phyloP scores from a whole-genome alignment of 2,888 invertebrate genomes.

The Steinernema carpocapsae region DNA sequence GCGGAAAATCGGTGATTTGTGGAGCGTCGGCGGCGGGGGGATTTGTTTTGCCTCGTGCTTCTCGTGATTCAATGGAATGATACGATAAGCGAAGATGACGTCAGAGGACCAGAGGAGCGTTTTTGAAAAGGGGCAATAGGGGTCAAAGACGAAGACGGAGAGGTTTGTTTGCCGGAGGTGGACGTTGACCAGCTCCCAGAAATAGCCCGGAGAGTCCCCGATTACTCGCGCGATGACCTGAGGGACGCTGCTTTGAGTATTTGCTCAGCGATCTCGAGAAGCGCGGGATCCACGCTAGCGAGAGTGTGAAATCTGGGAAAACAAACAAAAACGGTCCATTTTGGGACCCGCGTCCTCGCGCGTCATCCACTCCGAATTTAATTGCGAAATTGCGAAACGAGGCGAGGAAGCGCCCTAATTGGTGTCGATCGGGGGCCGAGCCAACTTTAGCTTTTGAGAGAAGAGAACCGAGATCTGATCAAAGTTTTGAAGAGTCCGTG shows the following conservation, averaged over 20 bases:
- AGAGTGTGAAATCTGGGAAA: conserved; percentile 8
- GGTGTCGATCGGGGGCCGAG: no score
- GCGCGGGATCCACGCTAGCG: not conserved
- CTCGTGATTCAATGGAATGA: not conserved
- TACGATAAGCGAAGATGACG: not conserved
- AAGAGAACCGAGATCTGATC: no score
- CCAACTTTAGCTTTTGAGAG: no score
- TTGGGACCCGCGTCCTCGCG: not conserved
- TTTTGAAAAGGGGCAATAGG: not conserved
- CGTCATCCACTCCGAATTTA: not conserved
- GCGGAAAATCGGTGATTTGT: not conserved
- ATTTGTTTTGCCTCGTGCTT: no score
- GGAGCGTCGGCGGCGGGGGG: not conserved
- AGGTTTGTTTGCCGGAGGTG: not conserved
- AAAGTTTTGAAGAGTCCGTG: no score
- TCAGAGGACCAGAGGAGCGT: not conserved
- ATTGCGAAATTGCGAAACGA: not conserved
- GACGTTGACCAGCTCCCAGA: no score
- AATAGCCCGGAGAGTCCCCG: not conserved
- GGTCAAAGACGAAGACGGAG: not conserved
- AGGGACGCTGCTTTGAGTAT: conserved; percentile 1
- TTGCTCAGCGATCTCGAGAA: not conserved
- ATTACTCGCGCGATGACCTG: not conserved
- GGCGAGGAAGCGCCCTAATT: no score
- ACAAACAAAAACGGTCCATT: conserved; percentile 1